phyloP scores from a whole-genome alignment of 1,140 invertebrate species.

The Trypoxylus dichotomus region DNA sequence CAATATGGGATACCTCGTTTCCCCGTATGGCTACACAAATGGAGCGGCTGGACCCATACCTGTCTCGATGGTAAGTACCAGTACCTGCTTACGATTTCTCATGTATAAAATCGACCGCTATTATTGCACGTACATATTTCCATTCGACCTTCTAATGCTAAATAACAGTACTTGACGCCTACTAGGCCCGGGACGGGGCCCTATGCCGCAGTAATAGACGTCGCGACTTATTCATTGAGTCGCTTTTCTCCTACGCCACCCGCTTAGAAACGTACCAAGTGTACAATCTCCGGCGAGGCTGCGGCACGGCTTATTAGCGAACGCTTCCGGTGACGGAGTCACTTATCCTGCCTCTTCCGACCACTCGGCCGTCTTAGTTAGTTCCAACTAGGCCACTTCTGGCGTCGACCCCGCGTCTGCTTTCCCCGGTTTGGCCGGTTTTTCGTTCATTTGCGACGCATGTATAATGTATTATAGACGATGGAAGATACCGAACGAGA shows the following conservation, averaged over 20 bases:
- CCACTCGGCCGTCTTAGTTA: conserved; percentile 30
- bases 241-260: neutral
- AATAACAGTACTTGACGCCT: neutral
- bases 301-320: conserved; percentile 25
- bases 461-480: conserved; percentile 7
- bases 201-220: neutral
- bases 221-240: neutral
- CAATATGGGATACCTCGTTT: conserved; percentile 89
- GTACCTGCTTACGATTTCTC: neutral
- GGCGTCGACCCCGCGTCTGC: neutral
- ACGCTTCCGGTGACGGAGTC: conserved; percentile 21
- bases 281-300: neutral
- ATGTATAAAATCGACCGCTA: neutral
- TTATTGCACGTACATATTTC: neutral
- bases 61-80: conserved; percentile 83
- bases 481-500: neutral
- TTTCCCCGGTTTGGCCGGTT: neutral
- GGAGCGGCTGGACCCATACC: conserved; percentile 79
- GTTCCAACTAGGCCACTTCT: conserved; percentile 26
- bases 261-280: conserved; percentile 20
- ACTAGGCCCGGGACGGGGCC: neutral
- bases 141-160: conserved; percentile 8
- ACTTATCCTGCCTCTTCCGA: conserved; percentile 27
- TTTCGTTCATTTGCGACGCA: conserved; percentile 11
- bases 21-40: conserved; percentile 85